These are phyloP conservation scores for Lithobates pipiens DNA, from an alignment of 2,797 vertebrate species.

Conservation along the genomic window DNA sequence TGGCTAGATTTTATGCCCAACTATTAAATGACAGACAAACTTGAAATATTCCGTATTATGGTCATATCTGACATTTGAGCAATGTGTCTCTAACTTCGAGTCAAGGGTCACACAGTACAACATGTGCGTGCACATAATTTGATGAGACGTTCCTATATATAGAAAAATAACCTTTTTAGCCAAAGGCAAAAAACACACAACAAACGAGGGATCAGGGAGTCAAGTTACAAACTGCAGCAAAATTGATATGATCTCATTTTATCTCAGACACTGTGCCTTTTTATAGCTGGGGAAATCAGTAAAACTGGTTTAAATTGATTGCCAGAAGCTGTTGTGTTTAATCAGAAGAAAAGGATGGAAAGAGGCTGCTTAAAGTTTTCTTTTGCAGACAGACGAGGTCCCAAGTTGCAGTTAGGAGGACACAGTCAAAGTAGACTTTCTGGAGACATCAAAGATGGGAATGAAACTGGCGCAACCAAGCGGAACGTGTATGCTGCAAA, in stretches of 20 bases:
- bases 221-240: background rate
- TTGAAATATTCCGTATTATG: too few relatives aligned
- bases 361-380: background rate
- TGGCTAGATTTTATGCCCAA: too few relatives aligned
- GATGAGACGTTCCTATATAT: conserved; percentile 41
- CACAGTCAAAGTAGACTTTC: background rate
- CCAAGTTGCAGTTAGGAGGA: background rate
- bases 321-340: background rate
- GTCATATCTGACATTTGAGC: background rate
- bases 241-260: conserved; percentile 6
- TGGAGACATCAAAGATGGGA: background rate
- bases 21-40: too few relatives aligned
- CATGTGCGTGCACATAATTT: conserved; percentile 5
- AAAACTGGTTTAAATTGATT: conserved; percentile 3
- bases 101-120: background rate
- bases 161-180: conserved; percentile 44
- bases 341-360: background rate
- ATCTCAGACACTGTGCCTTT: background rate
- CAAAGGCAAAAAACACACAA: conserved; percentile 15
- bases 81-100: background rate
- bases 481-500: background rate
- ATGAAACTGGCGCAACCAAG: background rate
- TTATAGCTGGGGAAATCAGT: background rate
- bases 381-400: background rate
- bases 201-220: background rate